These are phyloP conservation scores for Bellardia pandia DNA, from an alignment of 2,888 invertebrate genomes.

Conservation along the genomic window DNA sequence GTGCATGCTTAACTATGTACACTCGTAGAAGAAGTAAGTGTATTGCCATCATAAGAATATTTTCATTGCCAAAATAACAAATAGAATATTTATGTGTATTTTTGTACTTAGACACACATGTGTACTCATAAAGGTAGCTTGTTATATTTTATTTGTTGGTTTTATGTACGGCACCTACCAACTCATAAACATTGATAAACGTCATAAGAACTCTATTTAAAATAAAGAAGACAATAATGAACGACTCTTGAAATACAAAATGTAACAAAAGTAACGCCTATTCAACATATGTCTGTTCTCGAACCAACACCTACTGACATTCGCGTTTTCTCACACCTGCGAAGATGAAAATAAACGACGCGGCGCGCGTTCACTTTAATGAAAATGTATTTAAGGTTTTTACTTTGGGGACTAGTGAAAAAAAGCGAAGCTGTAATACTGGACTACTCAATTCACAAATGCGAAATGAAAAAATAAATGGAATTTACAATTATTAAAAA, in stretches of 20 bases:
- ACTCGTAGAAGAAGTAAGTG: background rate
- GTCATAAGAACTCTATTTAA: background rate
- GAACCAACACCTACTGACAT: background rate
- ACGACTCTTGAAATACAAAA: slow-evolving; percentile 54
- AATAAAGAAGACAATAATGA: slow-evolving; percentile 27
- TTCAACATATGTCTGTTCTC: background rate
- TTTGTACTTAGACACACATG: slow-evolving; percentile 9
- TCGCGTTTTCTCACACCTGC: background rate
- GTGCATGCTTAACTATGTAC: background rate
- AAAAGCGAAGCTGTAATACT: slow-evolving; percentile 18
- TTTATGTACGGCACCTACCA: background rate
- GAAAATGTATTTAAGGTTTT: slow-evolving; percentile 39
- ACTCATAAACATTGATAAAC: slow-evolving; percentile 12
- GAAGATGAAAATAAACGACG: background rate
- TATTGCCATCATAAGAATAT: slow-evolving; percentile 21
- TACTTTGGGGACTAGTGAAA: slow-evolving; percentile 28
- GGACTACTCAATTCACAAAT: background rate
- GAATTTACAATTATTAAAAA: slow-evolving; percentile 31
- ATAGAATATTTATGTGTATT: slow-evolving; percentile 50
- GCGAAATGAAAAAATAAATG: slow-evolving; percentile 9
- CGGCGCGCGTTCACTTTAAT: slow-evolving; percentile 15
- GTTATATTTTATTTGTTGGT: background rate
- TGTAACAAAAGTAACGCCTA: slow-evolving; percentile 49
- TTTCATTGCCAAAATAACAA: slow-evolving; percentile 60
- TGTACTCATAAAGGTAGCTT: background rate